Conservation (phyloP, 2,797 vertebrate genomes). For the Sphenodon punctatus region DNA sequence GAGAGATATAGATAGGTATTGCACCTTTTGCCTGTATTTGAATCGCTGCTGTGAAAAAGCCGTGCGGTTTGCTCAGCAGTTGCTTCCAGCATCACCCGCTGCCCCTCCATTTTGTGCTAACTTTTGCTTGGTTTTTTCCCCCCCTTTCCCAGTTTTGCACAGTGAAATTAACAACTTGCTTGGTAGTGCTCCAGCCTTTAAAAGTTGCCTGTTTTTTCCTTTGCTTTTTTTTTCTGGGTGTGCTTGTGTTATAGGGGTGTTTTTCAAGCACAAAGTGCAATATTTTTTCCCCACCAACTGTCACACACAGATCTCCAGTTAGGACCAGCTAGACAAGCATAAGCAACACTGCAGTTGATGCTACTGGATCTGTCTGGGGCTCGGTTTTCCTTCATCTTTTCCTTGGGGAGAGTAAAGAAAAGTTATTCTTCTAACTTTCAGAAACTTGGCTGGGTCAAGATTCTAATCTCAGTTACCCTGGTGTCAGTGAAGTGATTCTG, state of each 20-base stretch:
- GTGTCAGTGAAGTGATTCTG: neutral
- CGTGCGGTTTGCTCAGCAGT: neutral
- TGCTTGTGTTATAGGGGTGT: neutral
- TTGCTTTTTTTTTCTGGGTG: neutral
- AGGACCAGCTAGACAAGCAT: neutral
- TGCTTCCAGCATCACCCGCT: neutral
- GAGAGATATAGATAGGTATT: too few species aligned
- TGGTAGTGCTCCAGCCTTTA: constrained; percentile 17
- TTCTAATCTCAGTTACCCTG: neutral
- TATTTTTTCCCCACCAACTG: neutral
- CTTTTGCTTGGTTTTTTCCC: constrained; percentile 5
- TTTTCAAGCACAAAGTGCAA: neutral
- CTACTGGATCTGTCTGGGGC: constrained; percentile 28
- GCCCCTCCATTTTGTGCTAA: constrained; percentile 13
- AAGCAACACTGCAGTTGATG: constrained; percentile 7
- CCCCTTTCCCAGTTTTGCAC: constrained; percentile 30
- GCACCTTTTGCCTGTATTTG: neutral
- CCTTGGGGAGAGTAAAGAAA: neutral
- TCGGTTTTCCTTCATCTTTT: neutral
- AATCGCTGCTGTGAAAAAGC: neutral
- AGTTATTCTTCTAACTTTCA: neutral
- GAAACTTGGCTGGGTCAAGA: neutral
- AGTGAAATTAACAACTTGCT: neutral
- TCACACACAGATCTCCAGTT: neutral
- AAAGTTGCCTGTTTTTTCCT: neutral